A percentile compares a stretch with the other conserved stretches of the same genome.
Conservation (phyloP, 2,113 vertebrate species). For the Salvelinus namaycush region DNA sequence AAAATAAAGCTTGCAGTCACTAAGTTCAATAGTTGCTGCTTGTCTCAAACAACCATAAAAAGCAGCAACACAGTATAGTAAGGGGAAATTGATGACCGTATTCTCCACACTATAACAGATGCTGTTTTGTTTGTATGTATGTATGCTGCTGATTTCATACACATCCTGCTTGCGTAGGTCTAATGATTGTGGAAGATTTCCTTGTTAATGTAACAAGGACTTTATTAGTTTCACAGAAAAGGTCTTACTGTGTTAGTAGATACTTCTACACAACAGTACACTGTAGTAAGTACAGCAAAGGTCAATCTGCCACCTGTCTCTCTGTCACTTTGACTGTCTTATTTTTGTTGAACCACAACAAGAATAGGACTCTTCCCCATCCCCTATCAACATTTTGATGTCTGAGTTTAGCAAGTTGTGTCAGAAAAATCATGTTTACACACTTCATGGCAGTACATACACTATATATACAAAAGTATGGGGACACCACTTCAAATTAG, state of each 20-base stretch:
- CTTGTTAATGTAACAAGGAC: slow-evolving; percentile 75
- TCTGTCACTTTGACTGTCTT: slow-evolving; percentile 69
- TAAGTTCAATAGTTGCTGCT: neutral
- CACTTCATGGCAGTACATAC: too few species aligned
- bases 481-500: too few species aligned
- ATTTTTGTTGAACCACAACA: slow-evolving; percentile 45
- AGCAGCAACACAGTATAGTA: too few species aligned
- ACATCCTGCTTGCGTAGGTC: too few species aligned
- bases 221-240: slow-evolving; percentile 75
- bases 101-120: neutral
- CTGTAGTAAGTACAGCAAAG: slow-evolving; percentile 84
- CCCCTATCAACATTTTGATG: slow-evolving; percentile 1
- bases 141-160: too few species aligned
- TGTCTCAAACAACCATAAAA: neutral
- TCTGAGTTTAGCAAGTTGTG: slow-evolving; percentile 2
- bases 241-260: slow-evolving; percentile 85
- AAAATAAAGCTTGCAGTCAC: neutral
- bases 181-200: slow-evolving; percentile 13
- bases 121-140: neutral
- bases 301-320: slow-evolving; percentile 70
- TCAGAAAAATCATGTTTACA: neutral
- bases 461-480: too few species aligned
- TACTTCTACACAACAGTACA: slow-evolving; percentile 80
- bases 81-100: too few species aligned
- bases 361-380: slow-evolving; percentile 23